Evolutionary conservation across 2,113 vertebrate species (phyloP).

Genomic region (Chloebia gouldiae): DNA sequence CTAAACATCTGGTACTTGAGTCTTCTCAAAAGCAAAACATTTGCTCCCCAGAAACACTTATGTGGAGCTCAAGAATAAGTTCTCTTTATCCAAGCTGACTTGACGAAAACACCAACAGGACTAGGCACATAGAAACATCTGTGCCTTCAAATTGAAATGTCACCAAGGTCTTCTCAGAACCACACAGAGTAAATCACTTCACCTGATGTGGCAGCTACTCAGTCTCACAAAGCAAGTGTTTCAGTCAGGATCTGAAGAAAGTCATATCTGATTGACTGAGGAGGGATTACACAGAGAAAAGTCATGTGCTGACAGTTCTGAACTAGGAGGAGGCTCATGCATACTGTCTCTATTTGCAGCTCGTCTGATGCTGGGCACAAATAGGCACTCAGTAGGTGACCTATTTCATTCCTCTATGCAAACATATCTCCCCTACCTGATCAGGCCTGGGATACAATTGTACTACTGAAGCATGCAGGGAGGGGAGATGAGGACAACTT

Average conservation of each 20-base stretch:
- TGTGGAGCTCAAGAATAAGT: neutral
- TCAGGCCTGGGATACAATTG: fast-evolving
- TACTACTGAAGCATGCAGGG: fast-evolving
- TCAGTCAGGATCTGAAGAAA: neutral
- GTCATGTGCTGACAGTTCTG: neutral
- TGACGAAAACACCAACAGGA: neutral
- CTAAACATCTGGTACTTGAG: neutral
- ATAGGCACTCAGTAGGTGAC: neutral
- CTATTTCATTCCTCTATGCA: neutral
- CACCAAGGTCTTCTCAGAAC: neutral
- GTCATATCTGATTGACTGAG: neutral
- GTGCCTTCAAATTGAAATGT: neutral
- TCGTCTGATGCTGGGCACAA: neutral
- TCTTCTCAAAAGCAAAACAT: neutral
- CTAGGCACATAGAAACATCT: neutral
- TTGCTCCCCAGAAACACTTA: neutral
- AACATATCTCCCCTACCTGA: neutral
- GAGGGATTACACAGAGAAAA: neutral
- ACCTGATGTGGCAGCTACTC: neutral
- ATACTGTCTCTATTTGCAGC: neutral
- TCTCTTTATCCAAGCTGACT: neutral
- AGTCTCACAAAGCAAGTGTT: neutral
- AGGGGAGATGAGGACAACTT: neutral
- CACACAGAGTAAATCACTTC: neutral
- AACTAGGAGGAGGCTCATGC: neutral